Conservation (phyloP, 2,888 invertebrate genomes). For the Digitonthophagus gazella region DNA sequence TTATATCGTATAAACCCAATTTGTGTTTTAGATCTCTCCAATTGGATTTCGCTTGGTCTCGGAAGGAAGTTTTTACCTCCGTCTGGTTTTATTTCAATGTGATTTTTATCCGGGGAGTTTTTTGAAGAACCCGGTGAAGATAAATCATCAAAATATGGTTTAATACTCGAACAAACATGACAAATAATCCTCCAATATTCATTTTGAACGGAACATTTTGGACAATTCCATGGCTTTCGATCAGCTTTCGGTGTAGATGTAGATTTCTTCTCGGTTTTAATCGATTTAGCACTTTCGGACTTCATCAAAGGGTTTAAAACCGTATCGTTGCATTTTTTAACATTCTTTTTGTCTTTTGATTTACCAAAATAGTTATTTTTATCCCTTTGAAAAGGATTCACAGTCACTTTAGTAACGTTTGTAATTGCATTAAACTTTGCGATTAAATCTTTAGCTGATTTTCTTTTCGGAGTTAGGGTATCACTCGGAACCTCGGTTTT, state of each 20-base stretch:
- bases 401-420: slow-evolving; percentile 57
- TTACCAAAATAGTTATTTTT: slow-evolving; percentile 45
- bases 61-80: slow-evolving; percentile 30
- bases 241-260: slow-evolving; percentile 45
- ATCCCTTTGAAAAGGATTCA: slow-evolving; percentile 50
- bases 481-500: slow-evolving; percentile 39
- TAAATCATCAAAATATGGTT: slow-evolving; percentile 52
- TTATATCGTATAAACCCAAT: slow-evolving; percentile 48
- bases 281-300: slow-evolving; percentile 47
- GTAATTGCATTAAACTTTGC: slow-evolving; percentile 64
- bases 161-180: slow-evolving; percentile 58
- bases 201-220: slow-evolving; percentile 61
- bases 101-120: slow-evolving; percentile 29
- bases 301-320: slow-evolving; percentile 44
- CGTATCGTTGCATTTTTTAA: slow-evolving; percentile 41
- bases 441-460: slow-evolving; percentile 57
- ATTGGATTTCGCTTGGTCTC: slow-evolving; percentile 30
- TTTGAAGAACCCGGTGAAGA: slow-evolving; percentile 16
- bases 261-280: slow-evolving; percentile 34
- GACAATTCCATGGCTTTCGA: slow-evolving; percentile 57
- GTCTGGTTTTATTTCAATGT: slow-evolving; percentile 31
- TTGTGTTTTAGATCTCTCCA: slow-evolving; percentile 49
- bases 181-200: slow-evolving; percentile 62
- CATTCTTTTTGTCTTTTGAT: slow-evolving; percentile 35
- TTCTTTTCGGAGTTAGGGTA: slow-evolving; percentile 45